These are phyloP conservation scores for Cyrtorhinus lividipennis DNA, from an alignment of 1,140 invertebrate genomes.

Conservation along the genomic window DNA sequence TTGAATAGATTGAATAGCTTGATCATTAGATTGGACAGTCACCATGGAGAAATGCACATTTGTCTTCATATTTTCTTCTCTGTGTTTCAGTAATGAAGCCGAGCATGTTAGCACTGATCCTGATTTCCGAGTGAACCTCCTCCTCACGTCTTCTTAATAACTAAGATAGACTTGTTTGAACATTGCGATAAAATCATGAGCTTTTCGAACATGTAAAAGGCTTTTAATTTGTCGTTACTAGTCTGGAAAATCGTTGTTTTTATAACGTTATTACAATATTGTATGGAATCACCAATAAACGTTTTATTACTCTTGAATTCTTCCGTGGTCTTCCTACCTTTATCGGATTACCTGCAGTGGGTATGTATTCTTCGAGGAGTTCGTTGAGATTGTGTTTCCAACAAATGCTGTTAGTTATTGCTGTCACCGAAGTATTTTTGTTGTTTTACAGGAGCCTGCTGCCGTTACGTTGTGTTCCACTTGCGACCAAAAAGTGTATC, in stretches of 20 bases:
- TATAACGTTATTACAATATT: conserved; percentile 17
- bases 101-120: too few species aligned
- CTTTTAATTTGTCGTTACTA: too few species aligned
- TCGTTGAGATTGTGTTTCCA: neutral
- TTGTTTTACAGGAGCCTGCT: conserved; percentile 32
- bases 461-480: conserved; percentile 38
- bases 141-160: too few species aligned
- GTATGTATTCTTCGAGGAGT: neutral
- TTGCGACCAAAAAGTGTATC: conserved; percentile 61
- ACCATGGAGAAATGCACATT: too few species aligned
- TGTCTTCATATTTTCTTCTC: too few species aligned
- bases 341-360: neutral
- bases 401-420: neutral
- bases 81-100: too few species aligned
- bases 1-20: too few species aligned
- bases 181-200: too few species aligned
- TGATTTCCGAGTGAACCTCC: too few species aligned
- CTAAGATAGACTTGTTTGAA: too few species aligned
- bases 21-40: too few species aligned
- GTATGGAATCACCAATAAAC: neutral
- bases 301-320: conserved; percentile 18
- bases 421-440: neutral
- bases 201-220: too few species aligned
- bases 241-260: conserved; percentile 16
- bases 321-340: neutral